phyloP scores from a whole-genome alignment of 1,140 invertebrate species.

The Drosophila tsacasi region DNA sequence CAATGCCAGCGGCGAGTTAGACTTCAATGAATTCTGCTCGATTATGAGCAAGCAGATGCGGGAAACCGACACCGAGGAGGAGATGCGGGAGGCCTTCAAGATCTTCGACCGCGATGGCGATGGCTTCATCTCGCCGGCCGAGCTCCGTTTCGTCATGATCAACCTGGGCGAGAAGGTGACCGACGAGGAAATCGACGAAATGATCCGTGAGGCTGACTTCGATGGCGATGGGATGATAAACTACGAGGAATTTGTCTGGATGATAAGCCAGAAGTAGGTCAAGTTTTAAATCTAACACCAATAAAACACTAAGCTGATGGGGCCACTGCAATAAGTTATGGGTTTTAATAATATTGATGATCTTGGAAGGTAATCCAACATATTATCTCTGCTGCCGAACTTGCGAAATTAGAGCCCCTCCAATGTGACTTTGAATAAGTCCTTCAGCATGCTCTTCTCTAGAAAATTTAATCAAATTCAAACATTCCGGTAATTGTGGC shows the following conservation, averaged over 20 bases:
- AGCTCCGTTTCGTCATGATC: conserved; percentile 57
- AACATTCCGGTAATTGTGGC: conserved; percentile 59
- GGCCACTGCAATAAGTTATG: conserved; percentile 1
- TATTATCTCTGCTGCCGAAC: not conserved
- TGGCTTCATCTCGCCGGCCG: conserved; percentile 63
- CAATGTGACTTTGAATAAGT: not conserved
- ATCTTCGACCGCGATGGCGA: conserved; percentile 68
- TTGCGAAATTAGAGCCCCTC: not conserved
- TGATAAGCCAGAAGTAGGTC: conserved; percentile 61
- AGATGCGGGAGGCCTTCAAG: conserved; percentile 68
- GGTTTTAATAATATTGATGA: not conserved
- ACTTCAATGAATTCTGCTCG: conserved; percentile 58
- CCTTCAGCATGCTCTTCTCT: conserved; percentile 4
- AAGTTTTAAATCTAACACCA: not conserved
- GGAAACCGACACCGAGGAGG: conserved; percentile 60
- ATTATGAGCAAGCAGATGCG: conserved; percentile 55
- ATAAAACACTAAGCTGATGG: conserved; percentile 1
- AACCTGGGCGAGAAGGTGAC: conserved; percentile 67
- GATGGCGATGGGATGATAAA: conserved; percentile 96
- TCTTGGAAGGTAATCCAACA: not conserved
- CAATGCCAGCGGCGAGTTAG: conserved; percentile 41
- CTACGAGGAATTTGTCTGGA: conserved; percentile 88
- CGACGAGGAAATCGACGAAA: conserved; percentile 71
- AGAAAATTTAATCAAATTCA: conserved; percentile 39
- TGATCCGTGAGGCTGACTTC: conserved; percentile 93